A percentile compares a stretch with the other conserved stretches of the same genome.
These are phyloP conservation scores for Monoplex corrugatus DNA, from an alignment of 2,888 invertebrate species.

Conservation along the genomic window DNA sequence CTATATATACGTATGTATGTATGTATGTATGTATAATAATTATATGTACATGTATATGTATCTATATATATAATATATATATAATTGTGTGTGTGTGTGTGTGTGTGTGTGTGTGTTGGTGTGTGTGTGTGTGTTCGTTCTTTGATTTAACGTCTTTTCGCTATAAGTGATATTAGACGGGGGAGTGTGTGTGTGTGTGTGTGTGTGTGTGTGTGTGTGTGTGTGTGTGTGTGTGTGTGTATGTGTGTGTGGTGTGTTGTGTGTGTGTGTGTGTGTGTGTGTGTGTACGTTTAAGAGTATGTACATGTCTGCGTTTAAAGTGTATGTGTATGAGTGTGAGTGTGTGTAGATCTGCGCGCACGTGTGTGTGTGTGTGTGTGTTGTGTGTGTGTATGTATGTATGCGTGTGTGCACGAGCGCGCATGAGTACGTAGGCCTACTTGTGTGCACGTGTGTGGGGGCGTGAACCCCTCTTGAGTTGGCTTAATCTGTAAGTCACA, in stretches of 20 bases:
- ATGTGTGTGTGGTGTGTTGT: not conserved
- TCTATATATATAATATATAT: not conserved
- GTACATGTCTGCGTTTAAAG: not conserved
- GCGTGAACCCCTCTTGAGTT: no score
- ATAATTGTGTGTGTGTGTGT: not conserved
- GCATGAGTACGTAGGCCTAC: not conserved
- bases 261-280: not conserved
- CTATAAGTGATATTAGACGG: no score
- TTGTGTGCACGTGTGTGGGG: no score
- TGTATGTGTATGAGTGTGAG: not conserved
- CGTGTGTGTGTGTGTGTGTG: not conserved
- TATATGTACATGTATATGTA: not conserved
- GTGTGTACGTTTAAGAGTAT: not conserved
- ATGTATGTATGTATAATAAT: not conserved
- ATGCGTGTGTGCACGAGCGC: not conserved
- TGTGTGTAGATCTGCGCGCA: not conserved
- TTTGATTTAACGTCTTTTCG: no score
- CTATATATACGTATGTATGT: not conserved
- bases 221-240: not conserved
- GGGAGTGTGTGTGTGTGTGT: not conserved
- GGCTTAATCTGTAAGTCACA: no score
- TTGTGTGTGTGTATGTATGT: not conserved
- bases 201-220: not conserved
- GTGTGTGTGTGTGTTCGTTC: not conserved
- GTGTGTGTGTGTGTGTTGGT: not conserved